phyloP scores from a whole-genome alignment of 1,140 invertebrate genomes.

The Harlomillsia oculata region DNA sequence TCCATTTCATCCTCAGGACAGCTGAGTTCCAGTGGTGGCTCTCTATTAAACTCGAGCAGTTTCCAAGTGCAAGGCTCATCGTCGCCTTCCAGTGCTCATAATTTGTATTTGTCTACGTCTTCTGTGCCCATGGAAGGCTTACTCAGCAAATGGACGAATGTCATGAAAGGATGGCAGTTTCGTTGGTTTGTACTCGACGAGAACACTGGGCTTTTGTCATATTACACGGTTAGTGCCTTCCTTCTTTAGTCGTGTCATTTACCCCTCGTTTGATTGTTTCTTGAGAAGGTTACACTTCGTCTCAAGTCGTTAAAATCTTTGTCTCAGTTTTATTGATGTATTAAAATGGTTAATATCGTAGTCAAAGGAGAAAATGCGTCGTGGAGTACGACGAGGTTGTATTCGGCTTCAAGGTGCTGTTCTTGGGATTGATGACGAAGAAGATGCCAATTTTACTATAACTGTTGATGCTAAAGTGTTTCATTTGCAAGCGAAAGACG shows the following conservation, averaged over 20 bases:
- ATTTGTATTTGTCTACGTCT: not conserved
- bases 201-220: conserved; percentile 84
- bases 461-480: conserved; percentile 98
- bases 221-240: conserved; percentile 89
- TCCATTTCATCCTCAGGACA: too few species aligned
- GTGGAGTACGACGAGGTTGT: conserved; percentile 88
- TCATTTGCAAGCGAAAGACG: conserved; percentile 93
- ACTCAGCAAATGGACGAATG: conserved; percentile 99
- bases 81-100: too few species aligned
- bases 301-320: conserved; percentile 2
- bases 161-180: conserved; percentile 98
- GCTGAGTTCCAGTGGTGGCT: too few species aligned
- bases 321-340: conserved; percentile 7
- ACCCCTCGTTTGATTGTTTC: not conserved
- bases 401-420: conserved; percentile 86
- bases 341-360: conserved; percentile 44
- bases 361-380: conserved; percentile 98
- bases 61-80: too few species aligned
- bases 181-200: conserved; percentile 98
- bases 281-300: not conserved
- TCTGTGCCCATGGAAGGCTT: conserved; percentile 73
- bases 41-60: too few species aligned
- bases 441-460: conserved; percentile 98
- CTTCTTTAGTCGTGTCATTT: too few species aligned
- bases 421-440: conserved; percentile 97